Conservation (phyloP, 2,797 vertebrate species). For the Enteromius unitaeniatus region DNA sequence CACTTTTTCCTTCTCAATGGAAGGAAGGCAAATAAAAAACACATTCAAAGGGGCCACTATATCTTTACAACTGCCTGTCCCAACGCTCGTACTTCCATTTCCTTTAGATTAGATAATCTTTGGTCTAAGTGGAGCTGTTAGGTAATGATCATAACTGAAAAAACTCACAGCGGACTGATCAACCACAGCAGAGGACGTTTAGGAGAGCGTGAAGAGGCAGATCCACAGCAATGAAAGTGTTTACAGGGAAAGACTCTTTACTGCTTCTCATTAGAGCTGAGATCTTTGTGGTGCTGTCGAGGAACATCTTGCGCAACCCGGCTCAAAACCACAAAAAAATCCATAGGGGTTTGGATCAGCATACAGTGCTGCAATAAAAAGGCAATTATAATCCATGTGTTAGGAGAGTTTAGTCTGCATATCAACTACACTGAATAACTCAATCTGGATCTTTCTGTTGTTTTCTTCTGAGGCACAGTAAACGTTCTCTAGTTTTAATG, state of each 20-base stretch:
- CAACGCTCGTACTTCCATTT: constrained; percentile 9
- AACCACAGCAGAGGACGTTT: not conserved
- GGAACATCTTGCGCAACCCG: constrained; percentile 25
- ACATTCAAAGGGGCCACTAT: not conserved
- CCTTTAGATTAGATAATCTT: constrained; percentile 42
- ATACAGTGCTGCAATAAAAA: constrained; percentile 16
- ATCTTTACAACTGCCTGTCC: constrained; percentile 28
- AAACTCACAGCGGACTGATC: not conserved
- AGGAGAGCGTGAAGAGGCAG: not conserved
- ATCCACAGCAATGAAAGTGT: not conserved
- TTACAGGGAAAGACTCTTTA: constrained; percentile 19
- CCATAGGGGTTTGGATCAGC: not conserved
- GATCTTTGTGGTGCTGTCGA: constrained; percentile 29
- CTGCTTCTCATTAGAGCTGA: constrained; percentile 42
- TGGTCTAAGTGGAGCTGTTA: constrained; percentile 1
- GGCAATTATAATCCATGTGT: constrained; percentile 16
- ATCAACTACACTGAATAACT: constrained; percentile 12
- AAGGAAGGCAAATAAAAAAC: not conserved
- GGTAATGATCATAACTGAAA: not conserved
- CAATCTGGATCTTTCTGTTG: constrained; percentile 4
- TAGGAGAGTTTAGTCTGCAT: not conserved
- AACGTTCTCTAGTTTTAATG: constrained; percentile 7
- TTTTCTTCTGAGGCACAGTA: constrained; percentile 13
- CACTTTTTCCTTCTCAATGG: not conserved
- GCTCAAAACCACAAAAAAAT: constrained; percentile 13